Percentiles rank a stretch among this genome's conserved stretches.
Evolutionary conservation across 1,140 invertebrate genomes (phyloP).

Genomic region (Drosophila sulfurigaster): DNA sequence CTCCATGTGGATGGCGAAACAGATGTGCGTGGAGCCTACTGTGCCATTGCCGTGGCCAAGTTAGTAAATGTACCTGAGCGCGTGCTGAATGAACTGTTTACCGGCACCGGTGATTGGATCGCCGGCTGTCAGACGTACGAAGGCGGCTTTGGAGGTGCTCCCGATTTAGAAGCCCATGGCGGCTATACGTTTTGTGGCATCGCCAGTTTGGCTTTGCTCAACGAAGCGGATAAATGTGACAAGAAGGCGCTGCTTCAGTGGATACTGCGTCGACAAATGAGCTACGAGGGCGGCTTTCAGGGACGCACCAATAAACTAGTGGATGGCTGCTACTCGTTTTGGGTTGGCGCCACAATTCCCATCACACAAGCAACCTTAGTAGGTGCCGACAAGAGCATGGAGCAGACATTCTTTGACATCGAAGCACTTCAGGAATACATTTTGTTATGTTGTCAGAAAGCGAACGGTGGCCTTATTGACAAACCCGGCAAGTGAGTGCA

Average conservation of each 20-base stretch:
- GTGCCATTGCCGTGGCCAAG: slow-evolving; percentile 95
- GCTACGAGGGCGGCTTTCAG: slow-evolving; percentile 96
- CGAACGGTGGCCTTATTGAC: slow-evolving; percentile 96
- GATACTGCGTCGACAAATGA: slow-evolving; percentile 95
- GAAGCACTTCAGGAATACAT: slow-evolving; percentile 97
- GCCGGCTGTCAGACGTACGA: slow-evolving; percentile 98
- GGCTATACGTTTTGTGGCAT: slow-evolving; percentile 99
- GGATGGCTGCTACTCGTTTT: slow-evolving; percentile 99
- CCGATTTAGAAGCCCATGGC: slow-evolving; percentile 98
- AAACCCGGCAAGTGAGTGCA: slow-evolving; percentile 96
- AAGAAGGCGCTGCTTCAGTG: slow-evolving; percentile 92
- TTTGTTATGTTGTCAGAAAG: slow-evolving; percentile 95
- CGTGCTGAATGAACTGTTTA: slow-evolving; percentile 91
- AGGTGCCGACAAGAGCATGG: slow-evolving; percentile 48
- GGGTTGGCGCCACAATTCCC: slow-evolving; percentile 97
- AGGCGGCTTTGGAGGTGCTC: slow-evolving; percentile 97
- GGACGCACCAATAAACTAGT: slow-evolving; percentile 99
- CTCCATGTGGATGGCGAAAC: slow-evolving; percentile 97
- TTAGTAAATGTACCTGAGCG: slow-evolving; percentile 90
- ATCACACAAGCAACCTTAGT: slow-evolving; percentile 88
- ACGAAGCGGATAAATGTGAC: slow-evolving; percentile 92
- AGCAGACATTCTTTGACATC: slow-evolving; percentile 90
- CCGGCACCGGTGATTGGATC: slow-evolving; percentile 96
- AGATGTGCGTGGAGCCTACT: slow-evolving; percentile 98
- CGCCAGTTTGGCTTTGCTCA: slow-evolving; percentile 93